phyloP scores from a whole-genome alignment of 2,888 invertebrate genomes.

The Chrysina gloriosa region DNA sequence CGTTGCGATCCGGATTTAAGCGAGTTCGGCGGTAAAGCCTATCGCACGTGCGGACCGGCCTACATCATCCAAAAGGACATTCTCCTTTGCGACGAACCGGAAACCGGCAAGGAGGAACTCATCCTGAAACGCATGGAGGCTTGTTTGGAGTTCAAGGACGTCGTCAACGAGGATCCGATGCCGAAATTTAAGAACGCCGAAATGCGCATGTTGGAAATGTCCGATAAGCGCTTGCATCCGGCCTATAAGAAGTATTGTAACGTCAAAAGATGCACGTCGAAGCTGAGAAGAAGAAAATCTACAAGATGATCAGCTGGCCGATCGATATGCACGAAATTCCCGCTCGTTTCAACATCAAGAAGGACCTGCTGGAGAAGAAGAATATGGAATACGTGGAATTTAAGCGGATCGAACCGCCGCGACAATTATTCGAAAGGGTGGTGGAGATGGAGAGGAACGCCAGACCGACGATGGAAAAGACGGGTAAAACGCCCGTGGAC shows the following conservation, averaged over 20 bases:
- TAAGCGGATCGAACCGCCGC: slow-evolving; percentile 58
- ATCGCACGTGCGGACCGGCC: slow-evolving; percentile 58
- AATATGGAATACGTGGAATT: slow-evolving; percentile 57
- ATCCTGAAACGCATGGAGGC: slow-evolving; percentile 56
- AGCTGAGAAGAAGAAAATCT: slow-evolving; percentile 38
- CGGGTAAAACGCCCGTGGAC: slow-evolving; percentile 7
- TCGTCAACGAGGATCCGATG: slow-evolving; percentile 55
- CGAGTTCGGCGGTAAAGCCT: slow-evolving; percentile 54
- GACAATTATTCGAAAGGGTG: slow-evolving; percentile 54
- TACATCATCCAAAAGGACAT: slow-evolving; percentile 58
- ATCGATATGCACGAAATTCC: slow-evolving; percentile 55
- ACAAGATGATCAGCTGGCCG: slow-evolving; percentile 55
- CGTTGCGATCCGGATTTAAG: slow-evolving; percentile 53
- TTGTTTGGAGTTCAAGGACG: slow-evolving; percentile 54
- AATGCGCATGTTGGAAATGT: slow-evolving; percentile 56
- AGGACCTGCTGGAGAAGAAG: slow-evolving; percentile 57
- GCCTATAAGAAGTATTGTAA: slow-evolving; percentile 54
- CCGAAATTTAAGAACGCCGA: slow-evolving; percentile 57
- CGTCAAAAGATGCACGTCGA: slow-evolving; percentile 36
- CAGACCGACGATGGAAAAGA: slow-evolving; percentile 45
- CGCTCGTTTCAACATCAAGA: slow-evolving; percentile 54
- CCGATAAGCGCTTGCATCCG: slow-evolving; percentile 59
- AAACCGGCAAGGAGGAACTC: slow-evolving; percentile 51
- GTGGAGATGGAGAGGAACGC: slow-evolving; percentile 55
- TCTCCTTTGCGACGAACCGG: slow-evolving; percentile 40